Conservation (phyloP, 2,888 invertebrate genomes). For the Xanthia icteritia region DNA sequence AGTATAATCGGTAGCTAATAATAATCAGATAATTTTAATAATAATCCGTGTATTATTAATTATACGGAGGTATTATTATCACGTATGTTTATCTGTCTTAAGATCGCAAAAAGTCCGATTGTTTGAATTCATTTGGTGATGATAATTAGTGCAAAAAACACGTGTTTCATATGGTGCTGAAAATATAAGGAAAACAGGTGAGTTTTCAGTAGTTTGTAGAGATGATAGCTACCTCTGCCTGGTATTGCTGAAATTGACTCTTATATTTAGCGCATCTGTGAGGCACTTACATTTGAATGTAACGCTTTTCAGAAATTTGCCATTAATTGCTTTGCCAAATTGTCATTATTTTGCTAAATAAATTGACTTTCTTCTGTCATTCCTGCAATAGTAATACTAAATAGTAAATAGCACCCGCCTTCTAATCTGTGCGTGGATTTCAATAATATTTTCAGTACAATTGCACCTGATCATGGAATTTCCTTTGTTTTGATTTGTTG, state of each 20-base stretch:
- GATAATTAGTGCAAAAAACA: conserved; percentile 72
- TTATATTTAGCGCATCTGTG: too few species aligned
- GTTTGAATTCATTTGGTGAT: conserved; percentile 69
- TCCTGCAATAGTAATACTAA: neutral
- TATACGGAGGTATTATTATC: conserved; percentile 32
- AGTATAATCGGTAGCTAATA: conserved; percentile 35
- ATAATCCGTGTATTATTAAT: conserved; percentile 56
- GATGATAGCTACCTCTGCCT: neutral
- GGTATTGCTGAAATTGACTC: neutral
- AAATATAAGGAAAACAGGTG: conserved; percentile 50
- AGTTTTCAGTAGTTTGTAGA: neutral
- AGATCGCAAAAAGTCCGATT: conserved; percentile 47
- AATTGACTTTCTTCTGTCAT: neutral
- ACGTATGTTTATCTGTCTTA: conserved; percentile 42
- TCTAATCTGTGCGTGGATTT: neutral
- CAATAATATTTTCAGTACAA: neutral
- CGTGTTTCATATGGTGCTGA: conserved; percentile 67
- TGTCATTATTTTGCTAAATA: neutral
- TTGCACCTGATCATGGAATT: neutral
- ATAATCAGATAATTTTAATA: conserved; percentile 58
- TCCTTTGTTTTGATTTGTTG: conserved; percentile 9
- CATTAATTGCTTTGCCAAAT: neutral
- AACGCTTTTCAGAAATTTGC: neutral
- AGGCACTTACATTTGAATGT: neutral
- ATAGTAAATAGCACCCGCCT: neutral